Percentiles rank a stretch among this genome's conserved stretches.
Conservation (phyloP, 2,797 vertebrate genomes). For the Scomberomorus guttatus region DNA sequence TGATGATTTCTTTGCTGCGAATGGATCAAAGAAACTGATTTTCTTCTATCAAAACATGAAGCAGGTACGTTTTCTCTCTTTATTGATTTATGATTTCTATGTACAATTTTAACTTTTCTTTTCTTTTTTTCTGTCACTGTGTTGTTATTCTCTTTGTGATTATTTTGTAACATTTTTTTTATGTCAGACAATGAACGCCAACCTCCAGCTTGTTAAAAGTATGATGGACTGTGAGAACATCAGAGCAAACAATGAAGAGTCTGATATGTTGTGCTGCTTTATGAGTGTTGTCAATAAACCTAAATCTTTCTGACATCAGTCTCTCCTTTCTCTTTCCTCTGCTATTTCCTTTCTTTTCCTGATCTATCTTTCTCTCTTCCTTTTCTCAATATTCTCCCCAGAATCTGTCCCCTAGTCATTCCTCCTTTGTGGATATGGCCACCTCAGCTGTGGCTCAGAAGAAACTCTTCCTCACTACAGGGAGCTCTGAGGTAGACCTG, state of each 20-base stretch:
- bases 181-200: too few relatives aligned
- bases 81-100: not conserved
- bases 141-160: too few relatives aligned
- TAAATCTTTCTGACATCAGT: too few relatives aligned
- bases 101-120: rapidly evolving
- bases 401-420: conserved; percentile 43
- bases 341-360: not conserved
- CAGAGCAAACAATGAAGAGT: too few relatives aligned
- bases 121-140: not conserved
- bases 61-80: conserved; percentile 69
- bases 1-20: conserved; percentile 85
- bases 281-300: too few relatives aligned
- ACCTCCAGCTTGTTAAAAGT: too few relatives aligned
- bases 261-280: too few relatives aligned
- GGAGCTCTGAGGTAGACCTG: conserved; percentile 82
- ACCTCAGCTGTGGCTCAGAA: conserved; percentile 70
- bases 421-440: conserved; percentile 58
- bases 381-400: conserved; percentile 37
- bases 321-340: not conserved
- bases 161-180: too few relatives aligned
- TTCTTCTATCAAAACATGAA: conserved; percentile 87
- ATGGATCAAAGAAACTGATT: conserved; percentile 86
- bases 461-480: conserved; percentile 87
- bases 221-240: too few relatives aligned
- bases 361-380: not conserved